Evolutionary conservation across 2,113 vertebrate species (phyloP), one percentile per base, ranked within the genome.

Genomic region (Plecturocebus donacophilus): DNA sequence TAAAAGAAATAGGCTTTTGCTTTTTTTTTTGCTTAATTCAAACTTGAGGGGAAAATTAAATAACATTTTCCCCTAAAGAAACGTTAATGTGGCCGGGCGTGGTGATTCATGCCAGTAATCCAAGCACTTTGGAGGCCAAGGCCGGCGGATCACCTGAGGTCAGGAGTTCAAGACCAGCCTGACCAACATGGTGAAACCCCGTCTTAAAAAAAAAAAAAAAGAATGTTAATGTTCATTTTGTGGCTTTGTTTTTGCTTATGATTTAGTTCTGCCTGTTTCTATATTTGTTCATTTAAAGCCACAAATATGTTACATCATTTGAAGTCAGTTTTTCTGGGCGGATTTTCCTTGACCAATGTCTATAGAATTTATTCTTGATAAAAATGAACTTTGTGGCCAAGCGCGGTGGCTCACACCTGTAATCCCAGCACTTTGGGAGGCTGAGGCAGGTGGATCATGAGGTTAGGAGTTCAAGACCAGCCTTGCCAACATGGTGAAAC

Each of bases 191-290:
- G n/a, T n/a, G n/a, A n/a, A n/a, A n/a, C n/a, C n/a, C n/a, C n/a
- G n/a, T n/a, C n/a, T n/a, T n/a, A n/a, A n/a, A n/a, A n/a, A n/a
- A n/a, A n/a, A n/a, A n/a, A n/a, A n/a, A n/a, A n/a, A n/a, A n/a
- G n/a, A n/a, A 58, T 79, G 14, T 77, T 70, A 64, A 64, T 81
- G n/a, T 87, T 68, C 38, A 1, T 86, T 77, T 88, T 85, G 66
- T 84, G 58, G 76, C 87, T 91, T 91, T 23, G 4, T 68, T 49
- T 93, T 91, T 61, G 49, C 81, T 90, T 61, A 27, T 85, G 84
- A 73, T 42, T 93, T 93, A 35, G 27, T 75, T 87, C 96, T 42
- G 32, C 80, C n/a, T 84, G 12, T 85, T 93, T 97, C 77, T 87
- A 0, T 86, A 80, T 75, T 91, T 88, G 66, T 87, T 95, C 19